These are phyloP conservation scores for Gallinago undulata DNA, from an alignment of 2,113 vertebrate genomes.

Conservation along the genomic window DNA sequence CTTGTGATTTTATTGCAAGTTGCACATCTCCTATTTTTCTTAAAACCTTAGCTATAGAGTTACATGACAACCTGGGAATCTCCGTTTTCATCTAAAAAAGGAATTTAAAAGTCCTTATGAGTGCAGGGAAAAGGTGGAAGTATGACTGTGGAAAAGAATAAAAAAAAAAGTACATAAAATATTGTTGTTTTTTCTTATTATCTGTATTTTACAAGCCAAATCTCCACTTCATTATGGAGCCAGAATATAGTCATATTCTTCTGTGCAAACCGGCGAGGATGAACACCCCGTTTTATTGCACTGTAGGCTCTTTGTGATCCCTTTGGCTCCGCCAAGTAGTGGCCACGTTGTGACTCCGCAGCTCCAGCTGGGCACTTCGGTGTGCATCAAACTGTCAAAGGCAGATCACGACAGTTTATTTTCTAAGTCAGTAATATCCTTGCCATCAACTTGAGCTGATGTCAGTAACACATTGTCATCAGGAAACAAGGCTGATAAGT, in stretches of 20 bases:
- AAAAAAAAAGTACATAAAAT: background rate
- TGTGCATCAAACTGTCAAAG: background rate
- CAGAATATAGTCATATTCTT: background rate
- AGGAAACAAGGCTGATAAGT: background rate
- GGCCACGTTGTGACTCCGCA: background rate
- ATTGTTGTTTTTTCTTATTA: background rate
- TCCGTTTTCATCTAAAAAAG: background rate
- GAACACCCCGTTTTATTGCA: background rate
- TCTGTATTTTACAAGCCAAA: background rate
- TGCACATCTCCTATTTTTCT: background rate
- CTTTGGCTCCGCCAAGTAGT: background rate
- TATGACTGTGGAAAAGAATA: background rate
- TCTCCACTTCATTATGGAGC: background rate
- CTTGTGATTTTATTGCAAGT: background rate
- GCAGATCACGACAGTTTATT: background rate
- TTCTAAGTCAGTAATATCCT: background rate
- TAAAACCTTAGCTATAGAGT: background rate
- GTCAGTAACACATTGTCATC: constrained; percentile 43
- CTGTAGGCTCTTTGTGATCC: background rate
- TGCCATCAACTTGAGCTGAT: constrained; percentile 19
- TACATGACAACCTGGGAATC: background rate
- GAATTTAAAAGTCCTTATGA: background rate
- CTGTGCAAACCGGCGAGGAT: fast-evolving
- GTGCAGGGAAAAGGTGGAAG: background rate
- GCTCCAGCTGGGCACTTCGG: background rate